Evolutionary conservation across 2,113 vertebrate species (phyloP), one percentile per base, ranked within the genome.

Genomic region (Anhinga rufa): DNA sequence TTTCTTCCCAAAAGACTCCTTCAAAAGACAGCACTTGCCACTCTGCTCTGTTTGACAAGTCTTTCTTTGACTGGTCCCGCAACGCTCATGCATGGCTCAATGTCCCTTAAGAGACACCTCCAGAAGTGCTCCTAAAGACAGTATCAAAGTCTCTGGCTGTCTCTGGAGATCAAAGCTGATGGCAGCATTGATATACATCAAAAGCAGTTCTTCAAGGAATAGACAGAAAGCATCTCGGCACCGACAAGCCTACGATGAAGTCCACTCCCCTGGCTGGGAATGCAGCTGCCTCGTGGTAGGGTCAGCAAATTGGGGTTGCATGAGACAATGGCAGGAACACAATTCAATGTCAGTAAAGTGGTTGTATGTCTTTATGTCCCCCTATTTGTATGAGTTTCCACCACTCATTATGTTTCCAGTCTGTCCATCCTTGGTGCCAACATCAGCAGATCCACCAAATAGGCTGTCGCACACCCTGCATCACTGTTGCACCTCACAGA

Each of bases 181-280:
- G 40, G 28, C 40, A 86, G 18, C 21, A 31, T 18, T 76, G 70
- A 10, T 54, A 61, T 8, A 5, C 1, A 1, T 88, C 80, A 36
- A 36, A 82, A 66, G 29, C 28, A 6, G 24, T 17, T 69, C 74
- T 57, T 72, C 24, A 6, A 61, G 34, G 38, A 29, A 49, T 2
- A 17, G 34, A 14, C 24, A 46, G 51, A 57, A 69, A 65, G 21
- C 10, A 10, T 8, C 48, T 75, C 1, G 0, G 44, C 10, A 4
- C n/a, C 10, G 14, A 12, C 28, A 14, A 40, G 7, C 7, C 24
- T 40, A 24, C 1, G 1, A 24, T 4, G 17, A 34, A 1, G 4
- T 61, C 70, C 21, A 6, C 24, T 75, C 54, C n/a, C 44, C n/a
- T 28, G 57, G 9, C 72, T 79, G 78, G 48, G 36, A 68, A 7